phyloP scores from a whole-genome alignment of 92 coral and sea anemone genomes.

The Siderastrea siderea region DNA sequence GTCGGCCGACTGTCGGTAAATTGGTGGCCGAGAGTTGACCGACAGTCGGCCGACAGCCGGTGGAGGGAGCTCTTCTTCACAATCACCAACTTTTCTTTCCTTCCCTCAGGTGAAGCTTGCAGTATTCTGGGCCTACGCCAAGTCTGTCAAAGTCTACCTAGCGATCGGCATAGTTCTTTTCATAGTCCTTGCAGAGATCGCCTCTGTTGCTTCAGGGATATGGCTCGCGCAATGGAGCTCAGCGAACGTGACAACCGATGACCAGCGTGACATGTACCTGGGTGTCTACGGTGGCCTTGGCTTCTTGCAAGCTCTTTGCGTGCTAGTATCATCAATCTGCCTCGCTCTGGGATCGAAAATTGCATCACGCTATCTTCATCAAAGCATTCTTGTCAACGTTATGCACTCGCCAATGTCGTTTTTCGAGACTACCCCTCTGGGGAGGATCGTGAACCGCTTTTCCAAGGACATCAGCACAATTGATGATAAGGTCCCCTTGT shows the following conservation, averaged over 20 bases:
- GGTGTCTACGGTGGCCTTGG: conserved; percentile 93
- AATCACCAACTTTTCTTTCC: not conserved
- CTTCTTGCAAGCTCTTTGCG: conserved; percentile 79
- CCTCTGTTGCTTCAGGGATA: conserved; percentile 84
- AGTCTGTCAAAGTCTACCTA: conserved; percentile 80
- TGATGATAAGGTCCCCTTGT: conserved; percentile 81
- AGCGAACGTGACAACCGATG: conserved; percentile 69
- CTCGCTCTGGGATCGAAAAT: conserved; percentile 88
- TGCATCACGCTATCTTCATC: conserved; percentile 86
- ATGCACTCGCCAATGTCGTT: conserved; percentile 93
- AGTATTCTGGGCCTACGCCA: conserved; percentile 90
- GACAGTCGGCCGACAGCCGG: too few species aligned
- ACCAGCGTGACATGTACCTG: conserved; percentile 80
- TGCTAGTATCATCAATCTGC: conserved; percentile 71
- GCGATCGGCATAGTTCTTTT: conserved; percentile 63
- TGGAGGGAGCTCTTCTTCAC: too few species aligned
- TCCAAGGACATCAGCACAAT: conserved; percentile 93
- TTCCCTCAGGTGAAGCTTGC: conserved; percentile 77
- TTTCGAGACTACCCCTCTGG: conserved; percentile 96
- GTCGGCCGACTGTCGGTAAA: too few species aligned
- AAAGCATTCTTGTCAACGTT: conserved; percentile 76
- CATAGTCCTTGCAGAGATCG: conserved; percentile 67
- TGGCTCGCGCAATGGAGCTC: conserved; percentile 97
- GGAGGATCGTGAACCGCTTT: conserved; percentile 92
- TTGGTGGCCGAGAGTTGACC: too few species aligned